Base-by-base conservation (phyloP, 2,113 vertebrate genomes). In the Neogobius melanostomus region DNA sequence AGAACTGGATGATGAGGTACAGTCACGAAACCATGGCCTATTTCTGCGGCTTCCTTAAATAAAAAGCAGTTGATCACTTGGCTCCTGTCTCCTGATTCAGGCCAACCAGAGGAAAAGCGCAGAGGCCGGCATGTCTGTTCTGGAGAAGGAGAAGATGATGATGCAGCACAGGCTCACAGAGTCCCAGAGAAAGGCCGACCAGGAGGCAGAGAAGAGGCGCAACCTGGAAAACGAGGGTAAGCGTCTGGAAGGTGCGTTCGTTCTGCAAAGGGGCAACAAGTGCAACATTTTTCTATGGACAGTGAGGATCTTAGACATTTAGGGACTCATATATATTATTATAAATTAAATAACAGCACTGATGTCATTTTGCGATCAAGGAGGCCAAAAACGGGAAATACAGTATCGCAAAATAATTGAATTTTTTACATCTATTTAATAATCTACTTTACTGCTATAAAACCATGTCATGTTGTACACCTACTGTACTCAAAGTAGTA, bases 1-100 rank as follows among this genome's bases (percentile, higher is more conserved):
- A 88, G 97, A 99, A 87, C 89, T 99, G 88, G 97, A 98, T 86
- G 97, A 99, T 91, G 97, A 99, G 95, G 98, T 99, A 0, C 66
- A 49, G 28, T 36, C 61, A 16, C 59, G 8, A 44, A 61, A 7
- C 21, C 12, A 15, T 74, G 48, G 16, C 62, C 4, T n/a, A 8
- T 43, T 15, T 53, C 15, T 45, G 15, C n/a, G 36, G 5, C 9
- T 0, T 0, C 6, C 15, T 10, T 61, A 10, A 45, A 16, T 4
- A 61, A 45, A 2, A 8, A 14, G 5, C 9, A 14, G 11, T 36
- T 59, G 8, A 54, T 7, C 17, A 8, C 11, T 11, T 44, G 4
- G 3, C 16, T 60, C 21, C 74, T 68, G 16, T 72, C 63, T 46
- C 47, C 59, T 70, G 46, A 69, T 21, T 67, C 86, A 93, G 93